Percentiles rank a stretch among this genome's conserved stretches.
phyloP scores from a whole-genome alignment of 2,888 invertebrate genomes.

The Dynastes grantii region DNA sequence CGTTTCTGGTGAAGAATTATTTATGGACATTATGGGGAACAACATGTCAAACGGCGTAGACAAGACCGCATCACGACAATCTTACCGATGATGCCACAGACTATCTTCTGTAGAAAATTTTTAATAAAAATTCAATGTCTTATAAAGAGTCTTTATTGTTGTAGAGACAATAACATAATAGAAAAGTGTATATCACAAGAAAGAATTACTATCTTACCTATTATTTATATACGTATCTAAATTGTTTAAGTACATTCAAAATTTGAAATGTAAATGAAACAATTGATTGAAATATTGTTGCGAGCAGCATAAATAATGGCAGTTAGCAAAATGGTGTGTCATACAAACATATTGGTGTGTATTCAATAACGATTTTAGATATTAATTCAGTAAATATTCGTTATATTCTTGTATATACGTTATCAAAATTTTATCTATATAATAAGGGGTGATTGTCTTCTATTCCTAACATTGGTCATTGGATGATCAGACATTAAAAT shows the following conservation, averaged over 20 bases:
- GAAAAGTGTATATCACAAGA: slow-evolving; percentile 19
- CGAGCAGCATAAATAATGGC: not conserved
- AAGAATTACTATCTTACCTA: not conserved
- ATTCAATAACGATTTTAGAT: not conserved
- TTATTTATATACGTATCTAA: not conserved
- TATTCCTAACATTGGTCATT: slow-evolving; percentile 36
- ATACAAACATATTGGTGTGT: slow-evolving; percentile 10
- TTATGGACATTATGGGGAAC: too few relatives aligned
- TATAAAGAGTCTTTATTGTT: not conserved
- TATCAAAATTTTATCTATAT: slow-evolving; percentile 9
- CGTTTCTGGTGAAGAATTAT: slow-evolving; percentile 70
- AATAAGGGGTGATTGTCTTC: slow-evolving; percentile 37
- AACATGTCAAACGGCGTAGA: too few relatives aligned
- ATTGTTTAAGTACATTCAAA: not conserved
- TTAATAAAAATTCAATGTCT: not conserved
- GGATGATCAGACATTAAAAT: slow-evolving; percentile 17
- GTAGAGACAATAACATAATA: slow-evolving; percentile 10
- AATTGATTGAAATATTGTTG: not conserved
- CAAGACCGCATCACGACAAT: too few relatives aligned
- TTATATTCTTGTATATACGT: slow-evolving; percentile 13
- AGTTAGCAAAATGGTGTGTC: slow-evolving; percentile 32
- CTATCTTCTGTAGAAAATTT: too few relatives aligned
- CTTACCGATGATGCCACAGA: too few relatives aligned
- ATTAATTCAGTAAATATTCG: not conserved
- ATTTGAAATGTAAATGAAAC: not conserved